phyloP scores from a whole-genome alignment of 2,888 invertebrate genomes.

The Dicycla oo region DNA sequence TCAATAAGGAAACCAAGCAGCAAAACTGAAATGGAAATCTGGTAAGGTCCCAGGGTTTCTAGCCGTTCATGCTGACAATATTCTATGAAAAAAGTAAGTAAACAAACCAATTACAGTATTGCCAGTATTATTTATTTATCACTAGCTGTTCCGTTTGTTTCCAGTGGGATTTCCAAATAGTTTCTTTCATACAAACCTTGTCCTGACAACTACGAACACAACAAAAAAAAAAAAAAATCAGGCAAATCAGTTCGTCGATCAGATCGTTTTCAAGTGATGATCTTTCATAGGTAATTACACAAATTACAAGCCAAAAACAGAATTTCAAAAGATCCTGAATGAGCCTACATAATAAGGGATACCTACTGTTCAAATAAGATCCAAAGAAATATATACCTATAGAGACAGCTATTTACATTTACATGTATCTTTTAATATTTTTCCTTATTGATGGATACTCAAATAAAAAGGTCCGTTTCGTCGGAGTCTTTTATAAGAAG shows the following conservation, averaged over 20 bases:
- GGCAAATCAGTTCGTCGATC: no score
- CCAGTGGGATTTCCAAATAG: background rate
- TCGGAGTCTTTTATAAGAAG: slow-evolving; percentile 11
- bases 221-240: background rate
- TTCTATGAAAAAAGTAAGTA: background rate
- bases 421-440: slow-evolving; percentile 50
- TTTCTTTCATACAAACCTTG: background rate
- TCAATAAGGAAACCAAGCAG: background rate
- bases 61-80: background rate
- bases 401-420: slow-evolving; percentile 35
- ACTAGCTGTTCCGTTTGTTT: no score
- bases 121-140: background rate
- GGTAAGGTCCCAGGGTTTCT: background rate
- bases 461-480: slow-evolving; percentile 37
- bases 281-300: background rate
- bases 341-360: slow-evolving; percentile 6
- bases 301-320: slow-evolving; percentile 1
- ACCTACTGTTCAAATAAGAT: slow-evolving; percentile 37
- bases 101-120: background rate
- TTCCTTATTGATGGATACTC: slow-evolving; percentile 46
- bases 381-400: slow-evolving; percentile 36
- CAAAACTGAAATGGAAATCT: background rate
- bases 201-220: background rate
- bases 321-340: slow-evolving; percentile 32
- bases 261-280: background rate